phyloP scores from a whole-genome alignment of 2,888 invertebrate genomes.

The Tipula helvola region DNA sequence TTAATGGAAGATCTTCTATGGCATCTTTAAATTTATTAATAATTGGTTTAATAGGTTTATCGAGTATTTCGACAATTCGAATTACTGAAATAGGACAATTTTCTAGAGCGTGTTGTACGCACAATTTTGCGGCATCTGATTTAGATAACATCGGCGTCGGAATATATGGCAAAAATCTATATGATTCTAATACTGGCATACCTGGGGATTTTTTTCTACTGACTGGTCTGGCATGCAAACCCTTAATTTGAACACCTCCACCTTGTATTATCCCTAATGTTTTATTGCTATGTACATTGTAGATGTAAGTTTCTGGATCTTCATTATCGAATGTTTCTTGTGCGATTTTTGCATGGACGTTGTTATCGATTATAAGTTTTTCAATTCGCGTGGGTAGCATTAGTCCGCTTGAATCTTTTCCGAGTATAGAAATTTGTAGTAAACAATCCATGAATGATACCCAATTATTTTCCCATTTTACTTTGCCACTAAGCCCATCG shows the following conservation, averaged over 20 bases:
- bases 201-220: constrained; percentile 52
- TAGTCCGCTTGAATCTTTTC: constrained; percentile 53
- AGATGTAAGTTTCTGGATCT: constrained; percentile 15
- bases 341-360: constrained; percentile 39
- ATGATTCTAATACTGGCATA: constrained; percentile 63
- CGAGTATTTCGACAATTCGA: neutral
- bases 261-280: constrained; percentile 38
- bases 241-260: constrained; percentile 66
- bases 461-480: constrained; percentile 71
- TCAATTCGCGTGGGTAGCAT: constrained; percentile 65
- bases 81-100: constrained; percentile 39
- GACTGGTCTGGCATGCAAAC: constrained; percentile 64
- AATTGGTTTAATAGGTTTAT: constrained; percentile 37
- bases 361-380: constrained; percentile 55
- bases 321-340: constrained; percentile 22
- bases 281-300: constrained; percentile 19
- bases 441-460: constrained; percentile 80
- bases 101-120: constrained; percentile 60
- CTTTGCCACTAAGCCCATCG: constrained; percentile 30
- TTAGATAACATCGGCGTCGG: constrained; percentile 22
- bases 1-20: constrained; percentile 53
- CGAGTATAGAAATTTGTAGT: constrained; percentile 67
- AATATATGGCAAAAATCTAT: constrained; percentile 55
- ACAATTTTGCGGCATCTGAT: constrained; percentile 43
- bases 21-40: constrained; percentile 44